A percentile compares a stretch with the other conserved stretches of the same genome.
phyloP scores from a whole-genome alignment of 2,888 invertebrate species.

The Ashinkailepas kermadecensis region DNA sequence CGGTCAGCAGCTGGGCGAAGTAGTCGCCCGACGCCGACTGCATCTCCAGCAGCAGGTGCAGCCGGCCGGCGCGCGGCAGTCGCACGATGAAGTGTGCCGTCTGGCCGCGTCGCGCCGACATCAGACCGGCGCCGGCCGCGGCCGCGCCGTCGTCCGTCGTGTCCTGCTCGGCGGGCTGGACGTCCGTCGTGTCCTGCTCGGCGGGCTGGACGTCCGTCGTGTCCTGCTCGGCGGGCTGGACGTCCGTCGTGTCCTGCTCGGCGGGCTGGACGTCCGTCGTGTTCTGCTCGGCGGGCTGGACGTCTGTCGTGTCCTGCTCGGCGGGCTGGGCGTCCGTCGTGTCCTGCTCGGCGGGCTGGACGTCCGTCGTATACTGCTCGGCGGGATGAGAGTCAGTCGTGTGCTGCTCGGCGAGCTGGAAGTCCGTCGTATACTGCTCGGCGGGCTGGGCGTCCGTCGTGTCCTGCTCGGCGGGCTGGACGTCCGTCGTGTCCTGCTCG shows the following conservation, averaged over 20 bases:
- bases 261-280: background rate
- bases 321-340: too few relatives aligned
- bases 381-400: too few relatives aligned
- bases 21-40: background rate
- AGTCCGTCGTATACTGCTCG: too few relatives aligned
- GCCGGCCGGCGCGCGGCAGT: background rate
- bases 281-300: background rate
- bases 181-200: background rate
- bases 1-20: background rate
- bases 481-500: too few relatives aligned
- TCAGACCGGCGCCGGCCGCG: background rate
- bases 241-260: background rate
- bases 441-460: too few relatives aligned
- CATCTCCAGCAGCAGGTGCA: constrained; percentile 6
- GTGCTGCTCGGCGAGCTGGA: too few relatives aligned
- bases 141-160: background rate
- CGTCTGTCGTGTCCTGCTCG: too few relatives aligned
- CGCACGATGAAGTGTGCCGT: background rate
- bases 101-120: background rate
- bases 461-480: too few relatives aligned
- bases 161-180: background rate
- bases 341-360: too few relatives aligned
- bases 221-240: background rate
- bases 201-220: background rate
- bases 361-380: too few relatives aligned